phyloP scores from a whole-genome alignment of 2,113 vertebrate species.

The Suncus etruscus region DNA sequence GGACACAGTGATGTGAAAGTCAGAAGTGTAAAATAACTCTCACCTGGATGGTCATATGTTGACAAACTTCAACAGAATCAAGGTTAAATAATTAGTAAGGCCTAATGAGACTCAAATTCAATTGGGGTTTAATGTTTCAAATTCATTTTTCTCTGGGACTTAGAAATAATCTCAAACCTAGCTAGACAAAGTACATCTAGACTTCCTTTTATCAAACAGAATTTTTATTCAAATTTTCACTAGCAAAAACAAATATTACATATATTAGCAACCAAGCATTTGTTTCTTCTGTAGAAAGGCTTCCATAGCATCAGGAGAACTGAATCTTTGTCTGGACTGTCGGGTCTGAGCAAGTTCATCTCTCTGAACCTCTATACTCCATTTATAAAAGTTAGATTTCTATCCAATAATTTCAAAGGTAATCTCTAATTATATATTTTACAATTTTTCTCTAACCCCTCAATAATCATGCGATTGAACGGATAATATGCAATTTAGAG shows the following conservation, averaged over 20 bases:
- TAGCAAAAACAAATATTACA: background rate
- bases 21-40: background rate
- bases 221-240: no score
- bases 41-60: background rate
- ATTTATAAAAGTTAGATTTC: conserved; percentile 5
- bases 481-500: background rate
- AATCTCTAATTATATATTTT: conserved; percentile 18
- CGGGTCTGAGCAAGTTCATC: background rate
- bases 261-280: background rate
- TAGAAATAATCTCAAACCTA: background rate
- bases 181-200: background rate
- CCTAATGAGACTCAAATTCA: background rate
- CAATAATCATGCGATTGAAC: background rate
- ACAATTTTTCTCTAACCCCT: conserved; percentile 6
- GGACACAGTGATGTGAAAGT: background rate
- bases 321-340: background rate
- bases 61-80: background rate
- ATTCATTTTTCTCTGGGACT: background rate
- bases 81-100: background rate
- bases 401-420: background rate
- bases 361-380: background rate
- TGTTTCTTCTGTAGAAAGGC: conserved; percentile 30
- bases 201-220: background rate
- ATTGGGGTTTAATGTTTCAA: background rate
- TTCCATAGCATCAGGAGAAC: background rate